These are phyloP conservation scores for Anthoscopus minutus DNA, from an alignment of 2,113 vertebrate genomes.

Conservation along the genomic window DNA sequence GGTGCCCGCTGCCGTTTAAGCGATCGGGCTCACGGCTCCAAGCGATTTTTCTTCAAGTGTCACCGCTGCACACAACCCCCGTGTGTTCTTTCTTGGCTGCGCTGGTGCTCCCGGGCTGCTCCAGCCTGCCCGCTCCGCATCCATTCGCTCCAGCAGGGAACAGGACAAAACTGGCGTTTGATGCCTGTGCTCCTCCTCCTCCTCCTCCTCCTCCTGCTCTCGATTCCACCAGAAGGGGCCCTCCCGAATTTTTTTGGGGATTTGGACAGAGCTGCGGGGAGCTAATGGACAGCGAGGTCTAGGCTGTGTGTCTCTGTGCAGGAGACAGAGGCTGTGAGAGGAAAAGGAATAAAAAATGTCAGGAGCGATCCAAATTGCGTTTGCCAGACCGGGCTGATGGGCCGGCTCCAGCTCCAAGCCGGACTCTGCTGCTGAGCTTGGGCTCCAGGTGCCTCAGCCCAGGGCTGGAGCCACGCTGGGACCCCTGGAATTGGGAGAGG, in stretches of 20 bases:
- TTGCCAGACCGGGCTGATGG: not conserved
- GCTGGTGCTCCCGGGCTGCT: constrained; percentile 6
- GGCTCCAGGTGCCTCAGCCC: not conserved
- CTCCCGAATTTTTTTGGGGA: not conserved
- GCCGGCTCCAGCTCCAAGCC: not conserved
- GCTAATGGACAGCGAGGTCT: not conserved
- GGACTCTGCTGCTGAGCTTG: not conserved
- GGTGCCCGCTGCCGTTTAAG: constrained; percentile 57
- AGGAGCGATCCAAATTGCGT: not conserved
- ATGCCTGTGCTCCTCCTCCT: not conserved
- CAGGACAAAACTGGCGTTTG: not conserved
- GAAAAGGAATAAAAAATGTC: not conserved
- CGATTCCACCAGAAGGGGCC: not conserved
- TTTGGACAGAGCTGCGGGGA: not conserved
- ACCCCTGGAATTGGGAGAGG: not conserved
- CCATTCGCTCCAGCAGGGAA: not conserved
- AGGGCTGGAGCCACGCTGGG: not conserved
- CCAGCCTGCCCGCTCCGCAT: not conserved
- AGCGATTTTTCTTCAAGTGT: constrained; percentile 73
- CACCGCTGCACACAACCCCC: constrained; percentile 61
- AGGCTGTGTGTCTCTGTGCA: not conserved
- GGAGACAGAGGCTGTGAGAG: not conserved
- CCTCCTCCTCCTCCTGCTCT: not conserved
- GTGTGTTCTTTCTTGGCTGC: constrained; percentile 67
- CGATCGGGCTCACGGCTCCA: constrained; percentile 50